Percentiles rank a stretch among this genome's conserved stretches.
Conservation (phyloP, 2,888 invertebrate genomes). For the Eudemis profundana region DNA sequence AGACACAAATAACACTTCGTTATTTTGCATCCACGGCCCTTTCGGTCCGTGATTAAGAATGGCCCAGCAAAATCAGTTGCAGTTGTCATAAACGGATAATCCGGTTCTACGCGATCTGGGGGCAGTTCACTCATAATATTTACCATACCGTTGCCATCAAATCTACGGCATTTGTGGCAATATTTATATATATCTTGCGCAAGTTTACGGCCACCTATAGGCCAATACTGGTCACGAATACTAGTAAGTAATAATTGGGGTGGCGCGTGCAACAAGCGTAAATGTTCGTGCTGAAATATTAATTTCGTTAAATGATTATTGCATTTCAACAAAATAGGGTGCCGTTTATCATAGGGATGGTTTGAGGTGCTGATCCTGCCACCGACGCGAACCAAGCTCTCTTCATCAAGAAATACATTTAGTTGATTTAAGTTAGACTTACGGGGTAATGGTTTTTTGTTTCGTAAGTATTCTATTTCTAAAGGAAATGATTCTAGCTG, state of each 20-base stretch:
- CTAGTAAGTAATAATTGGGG: neutral
- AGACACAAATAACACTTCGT: no score
- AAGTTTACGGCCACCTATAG: neutral
- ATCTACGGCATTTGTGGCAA: no score
- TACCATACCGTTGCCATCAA: no score
- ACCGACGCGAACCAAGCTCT: neutral
- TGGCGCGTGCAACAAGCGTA: neutral
- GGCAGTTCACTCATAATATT: no score
- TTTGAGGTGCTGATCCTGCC: neutral
- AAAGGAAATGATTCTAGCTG: neutral
- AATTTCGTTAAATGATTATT: neutral
- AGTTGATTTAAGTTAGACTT: neutral
- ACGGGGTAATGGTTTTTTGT: neutral
- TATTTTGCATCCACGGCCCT: no score
- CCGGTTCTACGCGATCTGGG: no score
- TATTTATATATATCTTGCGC: neutral
- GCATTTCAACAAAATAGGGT: neutral
- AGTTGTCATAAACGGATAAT: no score
- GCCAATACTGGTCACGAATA: conserved; percentile 6
- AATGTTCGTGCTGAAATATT: neutral
- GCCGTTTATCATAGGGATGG: neutral
- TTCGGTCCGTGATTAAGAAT: no score
- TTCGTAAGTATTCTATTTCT: neutral
- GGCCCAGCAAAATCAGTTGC: no score
- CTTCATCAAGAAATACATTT: neutral